Evolutionary conservation across 2,113 vertebrate genomes (phyloP), one percentile per base, ranked within the genome.

Genomic region (Sceloporus tristichus): DNA sequence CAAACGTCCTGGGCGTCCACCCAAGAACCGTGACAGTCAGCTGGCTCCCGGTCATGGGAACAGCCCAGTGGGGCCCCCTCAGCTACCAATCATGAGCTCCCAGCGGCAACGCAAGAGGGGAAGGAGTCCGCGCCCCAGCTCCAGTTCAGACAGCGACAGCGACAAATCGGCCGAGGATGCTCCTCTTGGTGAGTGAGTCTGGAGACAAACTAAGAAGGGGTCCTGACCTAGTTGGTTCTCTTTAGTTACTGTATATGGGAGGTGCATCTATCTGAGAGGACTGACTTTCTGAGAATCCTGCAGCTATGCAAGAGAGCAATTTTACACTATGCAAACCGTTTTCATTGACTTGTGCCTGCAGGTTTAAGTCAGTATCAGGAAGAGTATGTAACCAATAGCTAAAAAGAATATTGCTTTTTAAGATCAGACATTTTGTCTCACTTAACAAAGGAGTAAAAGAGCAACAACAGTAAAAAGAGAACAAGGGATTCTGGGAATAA

Each of bases 61-160:
- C 95, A 98, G 98, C 93, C 97, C 98, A 1, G 96, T 99, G 6
- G 98, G 98, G 0, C 98, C 98, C 42, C 98, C 98, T 0, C 98
- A 98, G 95, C 97, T 99, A n/a, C 98, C 98, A 0, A 95, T 98
- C 87, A 96, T 98, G 95, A 96, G 97, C 21, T 94, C 97, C 85
- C 96, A 97, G 90, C 97, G 98, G 73, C 98, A 97, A 94, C 97
- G 98, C 93, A 99, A 99, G 95, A 96, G 98, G 89, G 97, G 97
- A 10, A 98, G 98, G 89, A 99, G 98, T 96, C 99, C 98, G 0
- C 98, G 96, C 53, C 98, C 97, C 94, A 99, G 97, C 95, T 98
- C 98, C 91, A 99, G 97, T 95, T 99, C 98, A 0, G 98, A 99
- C 96, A 98, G 98, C 4, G 99, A 99, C 96, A 99, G 98, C 1